Percentiles rank a stretch among this genome's conserved stretches.
These are phyloP conservation scores for Hippopotamyrus pictus DNA, from an alignment of 2,797 vertebrate genomes.

Conservation along the genomic window DNA sequence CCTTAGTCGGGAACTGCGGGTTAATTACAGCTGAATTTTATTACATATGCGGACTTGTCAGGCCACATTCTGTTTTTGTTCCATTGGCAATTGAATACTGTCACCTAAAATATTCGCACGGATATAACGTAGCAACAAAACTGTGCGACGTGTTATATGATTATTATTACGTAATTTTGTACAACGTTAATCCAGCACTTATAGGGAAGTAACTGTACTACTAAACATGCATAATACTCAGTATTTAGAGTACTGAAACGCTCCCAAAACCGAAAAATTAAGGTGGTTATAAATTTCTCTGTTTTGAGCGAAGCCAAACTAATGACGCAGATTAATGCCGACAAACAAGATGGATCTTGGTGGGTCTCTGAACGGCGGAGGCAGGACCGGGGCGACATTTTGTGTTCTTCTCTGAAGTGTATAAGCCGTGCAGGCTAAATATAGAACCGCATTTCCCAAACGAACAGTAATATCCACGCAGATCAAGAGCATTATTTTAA, in stretches of 20 bases:
- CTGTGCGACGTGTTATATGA: neutral
- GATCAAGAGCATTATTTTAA: neutral
- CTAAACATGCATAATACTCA: neutral
- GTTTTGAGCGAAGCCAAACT: neutral
- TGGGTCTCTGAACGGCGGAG: neutral
- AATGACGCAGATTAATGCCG: neutral
- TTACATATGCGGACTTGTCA: neutral
- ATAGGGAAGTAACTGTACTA: neutral
- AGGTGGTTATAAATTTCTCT: neutral
- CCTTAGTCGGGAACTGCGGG: neutral
- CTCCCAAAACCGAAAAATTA: neutral
- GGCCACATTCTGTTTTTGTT: neutral
- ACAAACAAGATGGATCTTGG: neutral
- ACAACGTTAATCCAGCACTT: neutral
- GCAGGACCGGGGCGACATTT: neutral
- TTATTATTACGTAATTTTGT: neutral
- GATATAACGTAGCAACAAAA: neutral
- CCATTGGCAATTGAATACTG: neutral
- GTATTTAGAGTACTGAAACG: neutral
- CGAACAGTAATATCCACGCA: neutral
- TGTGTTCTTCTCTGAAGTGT: neutral
- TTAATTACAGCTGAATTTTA: neutral
- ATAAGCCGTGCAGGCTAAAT: neutral
- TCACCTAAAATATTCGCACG: neutral
- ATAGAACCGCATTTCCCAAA: neutral